phyloP scores from a whole-genome alignment of 2,797 vertebrate species.

The Cuculus canorus region DNA sequence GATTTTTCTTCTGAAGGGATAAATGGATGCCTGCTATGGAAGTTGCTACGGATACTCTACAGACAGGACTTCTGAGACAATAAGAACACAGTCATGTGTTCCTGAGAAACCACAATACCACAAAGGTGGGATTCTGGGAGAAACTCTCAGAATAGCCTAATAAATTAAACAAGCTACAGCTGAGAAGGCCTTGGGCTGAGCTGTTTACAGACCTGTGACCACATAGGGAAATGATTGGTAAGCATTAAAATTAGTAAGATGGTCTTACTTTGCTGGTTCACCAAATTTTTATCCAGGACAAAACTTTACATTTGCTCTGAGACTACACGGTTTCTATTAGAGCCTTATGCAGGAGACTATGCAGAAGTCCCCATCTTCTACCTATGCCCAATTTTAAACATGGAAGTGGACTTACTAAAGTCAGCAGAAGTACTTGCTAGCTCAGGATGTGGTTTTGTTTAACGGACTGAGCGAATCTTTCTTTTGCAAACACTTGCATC shows the following conservation, averaged over 20 bases:
- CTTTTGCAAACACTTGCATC: background rate
- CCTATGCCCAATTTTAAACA: background rate
- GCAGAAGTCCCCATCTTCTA: background rate
- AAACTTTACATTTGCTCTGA: background rate
- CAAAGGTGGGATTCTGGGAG: background rate
- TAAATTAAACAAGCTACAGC: slow-evolving; percentile 24
- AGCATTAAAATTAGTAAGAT: background rate
- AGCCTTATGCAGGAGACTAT: background rate
- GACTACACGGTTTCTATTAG: background rate
- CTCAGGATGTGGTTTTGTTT: background rate
- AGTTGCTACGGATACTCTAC: background rate
- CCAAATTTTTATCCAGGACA: background rate
- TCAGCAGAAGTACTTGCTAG: background rate
- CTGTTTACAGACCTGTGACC: background rate
- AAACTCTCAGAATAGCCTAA: background rate
- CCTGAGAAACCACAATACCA: background rate
- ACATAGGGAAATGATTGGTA: background rate
- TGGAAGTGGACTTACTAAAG: background rate
- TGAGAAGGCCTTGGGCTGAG: background rate
- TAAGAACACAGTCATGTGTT: fast-evolving
- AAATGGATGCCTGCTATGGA: background rate
- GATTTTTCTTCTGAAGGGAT: background rate
- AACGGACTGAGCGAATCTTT: background rate
- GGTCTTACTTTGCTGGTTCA: background rate
- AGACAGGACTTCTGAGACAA: background rate